Evolutionary conservation across 2,888 invertebrate species (phyloP).

Genomic region (Griposia aprilina): DNA sequence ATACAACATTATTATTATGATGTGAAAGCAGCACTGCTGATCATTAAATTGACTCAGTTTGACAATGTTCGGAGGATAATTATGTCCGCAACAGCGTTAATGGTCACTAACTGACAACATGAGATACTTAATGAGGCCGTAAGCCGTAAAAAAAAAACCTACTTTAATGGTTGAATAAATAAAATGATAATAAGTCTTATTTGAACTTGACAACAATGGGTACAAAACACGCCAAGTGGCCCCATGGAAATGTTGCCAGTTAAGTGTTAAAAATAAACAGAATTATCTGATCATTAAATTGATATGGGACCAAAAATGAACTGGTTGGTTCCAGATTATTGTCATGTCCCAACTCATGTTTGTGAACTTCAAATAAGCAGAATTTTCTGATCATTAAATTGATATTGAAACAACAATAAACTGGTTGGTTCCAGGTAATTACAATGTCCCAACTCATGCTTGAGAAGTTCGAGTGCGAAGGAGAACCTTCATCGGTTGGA

Average conservation of each 20-base stretch:
- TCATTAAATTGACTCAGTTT: too few relatives aligned
- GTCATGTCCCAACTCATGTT: not conserved
- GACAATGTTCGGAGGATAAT: too few relatives aligned
- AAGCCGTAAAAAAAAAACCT: too few relatives aligned
- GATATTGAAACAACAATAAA: not conserved
- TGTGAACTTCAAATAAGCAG: not conserved
- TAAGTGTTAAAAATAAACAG: not conserved
- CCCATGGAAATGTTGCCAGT: not conserved
- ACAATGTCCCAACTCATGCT: not conserved
- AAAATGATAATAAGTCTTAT: too few relatives aligned
- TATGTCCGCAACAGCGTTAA: too few relatives aligned
- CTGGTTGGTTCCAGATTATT: not conserved
- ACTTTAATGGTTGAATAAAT: too few relatives aligned
- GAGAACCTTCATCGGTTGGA: not conserved
- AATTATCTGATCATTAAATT: conserved; percentile 2
- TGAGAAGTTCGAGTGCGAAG: not conserved
- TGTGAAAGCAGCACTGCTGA: too few relatives aligned
- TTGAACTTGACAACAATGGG: not conserved
- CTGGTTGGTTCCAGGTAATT: not conserved
- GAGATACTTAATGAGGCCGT: too few relatives aligned
- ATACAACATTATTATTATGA: too few relatives aligned
- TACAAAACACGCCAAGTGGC: not conserved
- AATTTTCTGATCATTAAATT: not conserved
- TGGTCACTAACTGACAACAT: too few relatives aligned
- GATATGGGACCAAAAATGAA: not conserved